phyloP scores from a whole-genome alignment of 2,797 vertebrate species.

The Scarus forsteni region DNA sequence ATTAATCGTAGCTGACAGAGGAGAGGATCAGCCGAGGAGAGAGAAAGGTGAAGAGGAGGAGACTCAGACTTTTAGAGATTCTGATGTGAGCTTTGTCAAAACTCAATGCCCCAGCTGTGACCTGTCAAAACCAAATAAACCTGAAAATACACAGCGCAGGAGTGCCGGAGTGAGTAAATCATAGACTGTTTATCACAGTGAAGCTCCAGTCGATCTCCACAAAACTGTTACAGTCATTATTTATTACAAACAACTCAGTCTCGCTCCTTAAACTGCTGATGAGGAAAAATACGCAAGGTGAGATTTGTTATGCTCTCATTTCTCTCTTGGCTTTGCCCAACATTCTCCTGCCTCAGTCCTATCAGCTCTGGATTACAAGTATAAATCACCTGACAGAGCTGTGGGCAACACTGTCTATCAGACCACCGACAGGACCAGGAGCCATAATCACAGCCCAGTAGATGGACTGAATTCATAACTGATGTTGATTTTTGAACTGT shows the following conservation, averaged over 20 bases:
- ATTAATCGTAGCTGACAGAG: slow-evolving; percentile 45
- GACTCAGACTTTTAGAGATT: slow-evolving; percentile 17
- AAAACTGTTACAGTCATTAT: background rate
- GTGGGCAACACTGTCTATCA: slow-evolving; percentile 31
- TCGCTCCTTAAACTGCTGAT: slow-evolving; percentile 16
- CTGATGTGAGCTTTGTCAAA: slow-evolving; percentile 17
- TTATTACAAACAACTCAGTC: slow-evolving; percentile 11
- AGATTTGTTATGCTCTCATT: background rate
- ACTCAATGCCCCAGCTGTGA: too few species aligned
- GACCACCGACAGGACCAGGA: slow-evolving; percentile 17
- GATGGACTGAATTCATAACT: slow-evolving; percentile 63
- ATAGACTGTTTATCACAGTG: background rate
- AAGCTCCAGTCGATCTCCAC: background rate
- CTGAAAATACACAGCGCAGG: slow-evolving; percentile 10
- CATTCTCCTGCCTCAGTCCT: slow-evolving; percentile 29
- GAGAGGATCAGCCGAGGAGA: slow-evolving; percentile 27
- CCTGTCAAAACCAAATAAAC: background rate
- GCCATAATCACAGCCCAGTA: slow-evolving; percentile 49
- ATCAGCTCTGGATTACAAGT: slow-evolving; percentile 22
- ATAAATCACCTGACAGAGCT: slow-evolving; percentile 29
- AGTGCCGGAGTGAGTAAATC: background rate
- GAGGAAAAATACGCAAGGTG: background rate
- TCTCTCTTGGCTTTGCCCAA: slow-evolving; percentile 24
- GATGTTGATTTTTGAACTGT: slow-evolving; percentile 47
- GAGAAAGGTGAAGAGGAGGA: slow-evolving; percentile 8